Conservation (phyloP, 2,113 vertebrate species). For the Danionella cerebrum region DNA sequence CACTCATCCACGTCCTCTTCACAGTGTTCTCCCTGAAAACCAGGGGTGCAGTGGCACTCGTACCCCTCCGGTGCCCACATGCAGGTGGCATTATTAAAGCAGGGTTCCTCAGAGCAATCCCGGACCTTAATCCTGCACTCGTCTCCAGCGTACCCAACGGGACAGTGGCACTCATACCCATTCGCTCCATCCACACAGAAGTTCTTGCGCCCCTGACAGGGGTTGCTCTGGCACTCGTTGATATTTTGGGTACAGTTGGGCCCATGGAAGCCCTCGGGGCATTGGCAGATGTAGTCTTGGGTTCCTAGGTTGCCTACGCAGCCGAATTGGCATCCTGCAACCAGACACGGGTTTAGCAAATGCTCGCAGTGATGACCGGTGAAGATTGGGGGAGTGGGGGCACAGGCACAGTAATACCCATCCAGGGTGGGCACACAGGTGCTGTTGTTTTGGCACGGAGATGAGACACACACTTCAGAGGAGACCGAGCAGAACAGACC, state of each 20-base stretch:
- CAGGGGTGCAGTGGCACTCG: slow-evolving; percentile 67
- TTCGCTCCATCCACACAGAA: slow-evolving; percentile 53
- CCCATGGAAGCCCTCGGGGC: slow-evolving; percentile 55
- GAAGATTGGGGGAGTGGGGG: slow-evolving; percentile 53
- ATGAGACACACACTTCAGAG: slow-evolving; percentile 63
- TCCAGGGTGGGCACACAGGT: slow-evolving; percentile 59
- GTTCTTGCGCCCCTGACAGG: slow-evolving; percentile 56
- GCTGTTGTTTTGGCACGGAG: slow-evolving; percentile 72
- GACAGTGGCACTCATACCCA: slow-evolving; percentile 68
- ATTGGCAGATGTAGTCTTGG: slow-evolving; percentile 60
- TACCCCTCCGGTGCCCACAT: slow-evolving; percentile 45
- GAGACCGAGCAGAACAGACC: slow-evolving; percentile 59
- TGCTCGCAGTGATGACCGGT: slow-evolving; percentile 64
- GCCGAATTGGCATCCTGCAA: slow-evolving; percentile 40
- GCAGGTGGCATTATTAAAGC: slow-evolving; percentile 72
- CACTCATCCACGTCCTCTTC: slow-evolving; percentile 70
- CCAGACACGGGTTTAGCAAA: slow-evolving; percentile 64
- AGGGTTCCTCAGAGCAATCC: slow-evolving; percentile 64
- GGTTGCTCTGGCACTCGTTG: slow-evolving; percentile 62
- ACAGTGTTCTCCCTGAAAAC: slow-evolving; percentile 67
- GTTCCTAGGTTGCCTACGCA: slow-evolving; percentile 56
- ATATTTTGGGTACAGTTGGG: slow-evolving; percentile 48
- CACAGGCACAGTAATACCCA: slow-evolving; percentile 70
- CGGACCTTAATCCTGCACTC: slow-evolving; percentile 51
- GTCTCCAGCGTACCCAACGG: slow-evolving; percentile 48